Base-by-base conservation (phyloP, 2,797 vertebrate genomes). In the Danio albolineatus region DNA sequence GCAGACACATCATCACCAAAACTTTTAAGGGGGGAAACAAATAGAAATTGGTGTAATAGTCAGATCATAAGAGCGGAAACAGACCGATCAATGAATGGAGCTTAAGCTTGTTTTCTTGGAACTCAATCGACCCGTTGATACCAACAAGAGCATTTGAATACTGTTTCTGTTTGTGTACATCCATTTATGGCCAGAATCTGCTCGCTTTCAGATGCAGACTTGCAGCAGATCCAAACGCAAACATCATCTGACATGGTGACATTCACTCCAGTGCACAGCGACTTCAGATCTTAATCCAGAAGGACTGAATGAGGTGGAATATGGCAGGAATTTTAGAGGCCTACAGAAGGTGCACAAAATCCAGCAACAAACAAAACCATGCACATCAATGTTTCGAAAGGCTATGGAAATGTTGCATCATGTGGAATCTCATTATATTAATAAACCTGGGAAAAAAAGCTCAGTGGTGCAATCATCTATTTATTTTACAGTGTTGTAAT, bases 231-330 rank as follows among this genome's bases (percentile, higher is more conserved):
- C 51, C 46, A 57, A 65, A 57, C 56, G 19, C 14, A 59, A 78
- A 78, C 41, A 48, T 57, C 41, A 49, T 64, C 46, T 60, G 39
- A 64, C 14, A 10, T 51, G 5, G 38, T 51, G 65, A 49, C 41
- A 67, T 56, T 38, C 53, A 77, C 21, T 67, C 16, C 51, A 67
- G 9, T 48, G 74, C 72, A 57, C 43, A 41, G n/a, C 14, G 2
- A 51, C n/a, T n/a, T 53, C 39, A 75, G 17, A 64, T 75, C 48
- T 64, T 64, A 61, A 66, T 77, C 43, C n/a, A 56, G 39, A n/a
- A 66, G 14, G 61, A 77, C 62, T 67, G 75, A 67, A 76, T 46
- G 60, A 67, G 28, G 43, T 59, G 44, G 48, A 76, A 65, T 12
- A 28, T 9, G 36, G 67, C 36, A 70, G 36, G 49, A 8, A 19